phyloP scores from a whole-genome alignment of 1,140 invertebrate genomes.

The Danaus plexippus region DNA sequence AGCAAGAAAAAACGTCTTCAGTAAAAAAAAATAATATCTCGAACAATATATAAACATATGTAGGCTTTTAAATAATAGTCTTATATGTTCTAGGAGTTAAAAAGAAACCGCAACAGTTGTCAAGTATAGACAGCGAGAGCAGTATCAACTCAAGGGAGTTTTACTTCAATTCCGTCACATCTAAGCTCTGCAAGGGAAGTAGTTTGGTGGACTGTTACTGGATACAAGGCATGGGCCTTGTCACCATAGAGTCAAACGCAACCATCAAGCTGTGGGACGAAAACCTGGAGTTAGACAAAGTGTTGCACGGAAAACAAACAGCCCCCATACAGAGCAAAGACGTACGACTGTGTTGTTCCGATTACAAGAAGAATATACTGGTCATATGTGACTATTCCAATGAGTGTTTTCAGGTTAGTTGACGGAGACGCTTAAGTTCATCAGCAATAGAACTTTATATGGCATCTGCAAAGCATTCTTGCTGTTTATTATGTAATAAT shows the following conservation, averaged over 20 bases:
- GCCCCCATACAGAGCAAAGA: constrained; percentile 12
- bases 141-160: constrained; percentile 37
- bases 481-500: constrained; percentile 1
- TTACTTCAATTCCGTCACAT: constrained; percentile 31
- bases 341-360: constrained; percentile 38
- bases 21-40: too few relatives aligned
- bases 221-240: constrained; percentile 32
- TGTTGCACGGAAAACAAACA: constrained; percentile 40
- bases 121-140: constrained; percentile 42
- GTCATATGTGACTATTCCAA: constrained; percentile 47
- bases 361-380: constrained; percentile 43
- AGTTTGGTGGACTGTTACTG: constrained; percentile 46
- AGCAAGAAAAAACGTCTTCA: too few relatives aligned
- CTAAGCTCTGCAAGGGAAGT: constrained; percentile 31
- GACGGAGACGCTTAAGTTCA: too few relatives aligned
- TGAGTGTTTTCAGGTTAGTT: constrained; percentile 42
- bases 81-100: constrained; percentile 41
- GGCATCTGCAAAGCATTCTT: constrained; percentile 1
- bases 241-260: constrained; percentile 52
- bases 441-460: too few relatives aligned
- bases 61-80: not conserved
- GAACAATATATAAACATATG: not conserved
- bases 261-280: constrained; percentile 51
- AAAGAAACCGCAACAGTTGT: constrained; percentile 38
- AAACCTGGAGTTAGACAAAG: constrained; percentile 30